Evolutionary conservation across 2,888 invertebrate genomes (phyloP).

Genomic region (Lutraria lutraria): DNA sequence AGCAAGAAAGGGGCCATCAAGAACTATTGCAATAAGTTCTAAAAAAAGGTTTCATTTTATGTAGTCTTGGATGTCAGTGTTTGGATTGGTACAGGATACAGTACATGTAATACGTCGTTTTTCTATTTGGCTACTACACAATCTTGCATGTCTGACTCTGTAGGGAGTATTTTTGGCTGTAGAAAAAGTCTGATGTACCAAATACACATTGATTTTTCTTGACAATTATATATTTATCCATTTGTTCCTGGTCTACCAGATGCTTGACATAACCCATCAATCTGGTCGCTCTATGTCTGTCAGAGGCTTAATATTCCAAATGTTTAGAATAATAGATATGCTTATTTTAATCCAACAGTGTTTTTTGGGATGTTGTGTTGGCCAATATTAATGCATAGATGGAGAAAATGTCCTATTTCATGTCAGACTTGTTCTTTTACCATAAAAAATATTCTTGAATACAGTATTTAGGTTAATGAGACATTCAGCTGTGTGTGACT

Average conservation of each 20-base stretch:
- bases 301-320: too few species aligned
- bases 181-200: not conserved
- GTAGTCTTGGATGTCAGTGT: too few species aligned
- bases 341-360: not conserved
- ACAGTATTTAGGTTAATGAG: too few species aligned
- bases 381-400: not conserved
- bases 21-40: too few species aligned
- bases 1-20: too few species aligned
- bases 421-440: not conserved
- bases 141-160: too few species aligned
- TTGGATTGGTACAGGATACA: too few species aligned
- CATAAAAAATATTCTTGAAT: too few species aligned
- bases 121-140: not conserved
- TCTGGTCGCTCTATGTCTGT: too few species aligned
- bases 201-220: not conserved
- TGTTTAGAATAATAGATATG: not conserved
- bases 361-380: not conserved
- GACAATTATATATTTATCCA: not conserved
- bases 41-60: too few species aligned
- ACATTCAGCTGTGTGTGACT: too few species aligned
- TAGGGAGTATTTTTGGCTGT: not conserved
- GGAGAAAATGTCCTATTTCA: not conserved
- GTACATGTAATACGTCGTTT: not conserved
- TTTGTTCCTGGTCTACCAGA: not conserved
- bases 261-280: not conserved